Evolutionary conservation across 2,113 vertebrate genomes (phyloP).

Genomic region (Cryptotis parvus): DNA sequence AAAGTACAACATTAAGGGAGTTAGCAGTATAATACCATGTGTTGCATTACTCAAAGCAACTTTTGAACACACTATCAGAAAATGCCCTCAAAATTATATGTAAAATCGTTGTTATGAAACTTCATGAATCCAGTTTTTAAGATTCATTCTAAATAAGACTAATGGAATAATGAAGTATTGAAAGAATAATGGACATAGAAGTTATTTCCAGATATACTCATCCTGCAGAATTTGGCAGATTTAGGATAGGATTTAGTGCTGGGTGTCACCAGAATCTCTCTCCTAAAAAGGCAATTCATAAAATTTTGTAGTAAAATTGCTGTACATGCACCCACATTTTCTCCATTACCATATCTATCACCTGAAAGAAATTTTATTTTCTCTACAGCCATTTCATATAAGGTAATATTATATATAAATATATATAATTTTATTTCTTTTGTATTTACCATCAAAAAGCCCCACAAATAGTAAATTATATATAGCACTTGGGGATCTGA

Average conservation of each 20-base stretch:
- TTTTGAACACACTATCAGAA: constrained; percentile 37
- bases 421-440: not conserved
- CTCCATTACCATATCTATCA: not conserved
- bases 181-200: not conserved
- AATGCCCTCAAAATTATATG: not conserved
- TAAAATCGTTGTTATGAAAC: constrained; percentile 12
- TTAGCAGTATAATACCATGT: not conserved
- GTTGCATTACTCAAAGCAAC: not conserved
- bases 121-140: constrained; percentile 21
- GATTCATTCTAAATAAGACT: not conserved
- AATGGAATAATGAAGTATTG: not conserved
- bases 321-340: not conserved
- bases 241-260: not conserved
- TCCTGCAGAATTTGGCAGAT: not conserved
- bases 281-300: not conserved
- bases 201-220: not conserved
- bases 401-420: constrained; percentile 6
- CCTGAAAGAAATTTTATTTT: not conserved
- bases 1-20: not conserved
- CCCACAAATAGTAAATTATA: not conserved
- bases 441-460: not conserved
- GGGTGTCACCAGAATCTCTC: not conserved
- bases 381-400: not conserved
- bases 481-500: too few species aligned
- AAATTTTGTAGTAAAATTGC: not conserved